Conservation (phyloP, 2,888 invertebrate species). For the Diplolepis rosae region DNA sequence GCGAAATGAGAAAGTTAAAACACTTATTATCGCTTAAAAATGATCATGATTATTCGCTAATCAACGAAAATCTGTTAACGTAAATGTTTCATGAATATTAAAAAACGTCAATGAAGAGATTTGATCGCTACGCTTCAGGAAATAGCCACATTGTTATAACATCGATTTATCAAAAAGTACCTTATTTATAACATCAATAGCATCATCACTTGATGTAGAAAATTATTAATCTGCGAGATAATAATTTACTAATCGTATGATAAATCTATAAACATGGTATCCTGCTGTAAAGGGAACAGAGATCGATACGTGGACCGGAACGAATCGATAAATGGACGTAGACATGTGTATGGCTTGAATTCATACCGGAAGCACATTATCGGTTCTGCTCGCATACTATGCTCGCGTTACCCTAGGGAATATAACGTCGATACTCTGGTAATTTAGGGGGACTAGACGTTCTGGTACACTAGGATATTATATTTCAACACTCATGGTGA, state of each 20-base stretch:
- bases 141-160: not conserved
- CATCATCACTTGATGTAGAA: conserved; percentile 42
- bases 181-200: not conserved
- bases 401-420: conserved; percentile 60
- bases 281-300: conserved; percentile 37
- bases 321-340: conserved; percentile 34
- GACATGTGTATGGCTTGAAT: conserved; percentile 49
- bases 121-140: not conserved
- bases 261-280: conserved; percentile 49
- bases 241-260: conserved; percentile 57
- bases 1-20: conserved; percentile 33
- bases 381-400: conserved; percentile 53
- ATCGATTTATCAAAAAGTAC: not conserved
- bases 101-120: not conserved
- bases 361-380: conserved; percentile 61
- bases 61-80: not conserved
- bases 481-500: conserved; percentile 33
- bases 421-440: conserved; percentile 57
- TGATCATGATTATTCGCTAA: conserved; percentile 17
- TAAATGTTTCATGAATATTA: not conserved
- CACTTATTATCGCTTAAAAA: conserved; percentile 48
- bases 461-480: conserved; percentile 42
- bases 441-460: conserved; percentile 51
- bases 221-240: conserved; percentile 58
- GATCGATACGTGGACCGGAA: conserved; percentile 42